Evolutionary conservation across 2,888 invertebrate genomes (phyloP), one percentile per base, ranked within the genome.

Genomic region (Electrophaes corylata): DNA sequence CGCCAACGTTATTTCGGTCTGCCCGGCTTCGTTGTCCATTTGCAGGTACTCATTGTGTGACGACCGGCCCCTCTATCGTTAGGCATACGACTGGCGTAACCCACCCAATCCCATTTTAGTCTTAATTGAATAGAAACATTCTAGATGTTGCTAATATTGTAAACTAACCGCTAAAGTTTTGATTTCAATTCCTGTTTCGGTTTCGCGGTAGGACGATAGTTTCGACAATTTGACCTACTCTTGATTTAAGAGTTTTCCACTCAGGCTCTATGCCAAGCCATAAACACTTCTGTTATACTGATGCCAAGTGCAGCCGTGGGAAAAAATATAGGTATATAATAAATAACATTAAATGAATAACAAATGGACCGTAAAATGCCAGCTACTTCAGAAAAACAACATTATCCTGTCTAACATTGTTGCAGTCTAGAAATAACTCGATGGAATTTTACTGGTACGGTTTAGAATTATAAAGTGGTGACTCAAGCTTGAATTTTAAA

Each of bases 401-500:
- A 43, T 39, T 54, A 44, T 52, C 39, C 56, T 57, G 37, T 39
- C 16, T 16, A 40, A 55, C 26, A 51, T 40, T 57, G 46, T 51
- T 57, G 47, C 54, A 43, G 19, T 46, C 23, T 49, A 55, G 20
- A 55, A 59, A 55, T 59, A 59, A 39, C 50, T 50, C 35, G 11
- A 16, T 54, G 54, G 54, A 50, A 54, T 45, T 29, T 29, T 20
- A 56, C 44, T 56, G 31, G 26, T 39, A 56, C 29, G 33, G 12
- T 40, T 19, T 14, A 2, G 11, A 44, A 49, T 44, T 29, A 18
- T 11, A 48, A 43, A 43, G 12, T 43, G 12, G 33, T 66, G 66
- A 66, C 31, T 64, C 66, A 64, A 11, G 23, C 23, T n/a, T 43
- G 23, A 39, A 53, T 43, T 57, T 48, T 19, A 23, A 52, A 61